Base-by-base conservation (phyloP, 2,113 vertebrate species). In the Mustelus asterias region DNA sequence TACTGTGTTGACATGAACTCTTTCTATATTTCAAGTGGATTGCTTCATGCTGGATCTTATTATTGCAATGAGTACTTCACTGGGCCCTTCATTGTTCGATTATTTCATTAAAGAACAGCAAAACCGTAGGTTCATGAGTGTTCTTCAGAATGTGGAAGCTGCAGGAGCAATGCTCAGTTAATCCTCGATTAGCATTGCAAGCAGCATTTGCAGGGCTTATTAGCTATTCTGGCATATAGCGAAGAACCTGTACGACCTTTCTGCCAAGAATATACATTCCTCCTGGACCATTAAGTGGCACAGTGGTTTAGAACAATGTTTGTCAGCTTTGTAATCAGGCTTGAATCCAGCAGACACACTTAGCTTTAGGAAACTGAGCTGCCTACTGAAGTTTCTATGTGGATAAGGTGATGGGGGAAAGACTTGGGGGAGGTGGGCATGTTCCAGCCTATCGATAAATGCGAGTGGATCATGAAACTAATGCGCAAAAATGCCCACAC, bases 271-370 rank as follows among this genome's bases (percentile, higher is more conserved):
- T 37, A 67, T 92, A 24, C 33, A 22, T 93, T 93, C 89, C 89
- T 65, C 60, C 89, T 65, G 33, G n/a, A 93, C 89, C 33, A 22
- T 93, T 93, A 67, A 93, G 89, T 92, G 58, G 89, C 89, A 92
- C 89, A 92, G 14, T 93, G 60, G 60, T 33, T 67, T n/a, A 93
- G 89, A 67, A 67, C 60, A 93, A 93, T 24, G 89, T 93, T 65
- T 93, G 89, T 93, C 60, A 93, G 89, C n/a, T 93, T 9, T 65
- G 16, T 26, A 89, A 58, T 29, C 48, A 33, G 48, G 48, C 29
- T 89, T 89, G 54, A 89, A 89, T 89, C 48, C 48, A 89, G 9
- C n/a, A 65, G 33, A 29, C 16, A 22, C 33, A 67, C 33, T 63
- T 20, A 10, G 60, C 89, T 93, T 63, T 18, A 65, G 8, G 33